phyloP scores from a whole-genome alignment of 2,113 vertebrate species.

The Corythoichthys intestinalis region DNA sequence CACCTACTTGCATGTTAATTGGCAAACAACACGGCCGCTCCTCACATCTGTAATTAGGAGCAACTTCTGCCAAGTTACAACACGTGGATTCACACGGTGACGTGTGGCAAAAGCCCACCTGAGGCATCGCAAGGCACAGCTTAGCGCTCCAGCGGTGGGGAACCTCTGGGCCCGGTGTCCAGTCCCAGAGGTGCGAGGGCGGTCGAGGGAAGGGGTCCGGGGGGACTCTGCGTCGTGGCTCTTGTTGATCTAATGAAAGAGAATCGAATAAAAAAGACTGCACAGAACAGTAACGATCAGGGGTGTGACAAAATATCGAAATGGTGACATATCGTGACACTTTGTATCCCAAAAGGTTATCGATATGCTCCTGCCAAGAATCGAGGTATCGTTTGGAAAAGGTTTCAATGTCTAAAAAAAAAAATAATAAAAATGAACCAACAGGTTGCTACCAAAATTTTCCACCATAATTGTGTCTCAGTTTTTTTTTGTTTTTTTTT shows the following conservation, averaged over 20 bases:
- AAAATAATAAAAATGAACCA: background rate
- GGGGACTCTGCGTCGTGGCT: conserved; percentile 13
- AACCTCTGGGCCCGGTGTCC: conserved; percentile 79
- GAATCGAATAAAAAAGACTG: background rate
- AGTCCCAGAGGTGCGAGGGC: conserved; percentile 77
- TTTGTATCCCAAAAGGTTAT: no score
- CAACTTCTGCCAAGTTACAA: no score
- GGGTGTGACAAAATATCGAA: background rate
- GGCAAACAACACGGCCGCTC: no score
- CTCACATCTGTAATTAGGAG: no score
- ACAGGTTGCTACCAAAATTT: no score
- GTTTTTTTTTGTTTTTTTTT: no score
- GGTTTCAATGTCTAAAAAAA: no score
- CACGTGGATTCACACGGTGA: background rate
- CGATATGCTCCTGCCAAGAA: no score
- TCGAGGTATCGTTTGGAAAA: no score
- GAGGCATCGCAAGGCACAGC: conserved; percentile 96
- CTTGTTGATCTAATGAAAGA: background rate
- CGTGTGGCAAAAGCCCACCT: conserved; percentile 72
- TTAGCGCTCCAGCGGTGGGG: conserved; percentile 77
- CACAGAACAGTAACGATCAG: background rate
- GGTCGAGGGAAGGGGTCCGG: background rate
- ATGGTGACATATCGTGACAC: no score
- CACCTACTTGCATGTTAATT: no score
- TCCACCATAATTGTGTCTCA: no score